Base-by-base conservation (phyloP, 2,113 vertebrate genomes). In the Mobula hypostoma region DNA sequence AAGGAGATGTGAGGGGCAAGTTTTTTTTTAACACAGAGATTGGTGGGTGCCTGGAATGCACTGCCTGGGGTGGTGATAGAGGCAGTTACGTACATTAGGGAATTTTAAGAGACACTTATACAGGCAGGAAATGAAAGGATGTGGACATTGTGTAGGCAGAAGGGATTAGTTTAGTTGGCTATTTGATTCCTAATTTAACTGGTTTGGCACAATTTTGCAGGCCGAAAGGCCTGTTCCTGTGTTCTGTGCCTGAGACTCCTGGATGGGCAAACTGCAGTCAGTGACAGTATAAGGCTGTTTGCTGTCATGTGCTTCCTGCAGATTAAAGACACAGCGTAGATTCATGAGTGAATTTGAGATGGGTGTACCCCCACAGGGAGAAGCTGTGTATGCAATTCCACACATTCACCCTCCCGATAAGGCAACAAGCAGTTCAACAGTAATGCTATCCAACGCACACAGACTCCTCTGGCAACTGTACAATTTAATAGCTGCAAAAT, bases 301-400 rank as follows among this genome's bases (percentile, higher is more conserved):
- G 14, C 14, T 90, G 61, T 66, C 63, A 90, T 90, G 4, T 90
- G 61, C n/a, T 90, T 90, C 85, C 85, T 90, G 85, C 21, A 90
- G 85, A 90, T 90, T 90, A 90, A 63, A 36, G n/a, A 90, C 85
- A 12, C 9, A 66, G 12, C 7, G 58, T 1, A 63, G 85, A 29
- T 88, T 63, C 61, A 19, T 19, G 29, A 90, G 7, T 4, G 56
- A 0, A 85, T 61, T 11, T 85, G 82, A 21, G 27, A 11, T 66
- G 85, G 85, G 85, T 90, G 85, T 68, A 61, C 0, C 85, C 48
- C 8, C 0, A 1, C n/a, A 32, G 12, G 6, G n/a, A 17, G 1
- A 61, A 90, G 61, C 29, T 6, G 5, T 32, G 5, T 5, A 17
- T 7, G 4, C 6, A 32, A 21, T 19, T 61, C 7, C 29, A 90